Evolutionary conservation across 2,113 vertebrate genomes (phyloP), one percentile per base, ranked within the genome.

Genomic region (Marmota flaviventris): DNA sequence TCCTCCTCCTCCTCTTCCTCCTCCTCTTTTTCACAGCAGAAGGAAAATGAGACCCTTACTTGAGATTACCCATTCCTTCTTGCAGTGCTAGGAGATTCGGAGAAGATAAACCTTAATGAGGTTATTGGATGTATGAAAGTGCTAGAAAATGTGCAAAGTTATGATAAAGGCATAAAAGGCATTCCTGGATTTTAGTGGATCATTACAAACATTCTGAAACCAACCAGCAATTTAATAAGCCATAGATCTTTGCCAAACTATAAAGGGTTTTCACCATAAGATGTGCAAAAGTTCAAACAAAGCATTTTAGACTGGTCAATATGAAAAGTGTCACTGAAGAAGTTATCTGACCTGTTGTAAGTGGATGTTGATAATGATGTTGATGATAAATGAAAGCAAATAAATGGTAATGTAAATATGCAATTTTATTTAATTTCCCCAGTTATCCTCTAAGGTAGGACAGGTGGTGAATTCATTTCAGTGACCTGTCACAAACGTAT

Each of bases 401-500:
- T 70, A 65, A 69, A 42, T 45, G 17, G 27, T 39, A 86, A 34
- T 56, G 45, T 11, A 69, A 70, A 79, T 70, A n/a, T 29, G 1
- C 58, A 70, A n/a, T 37, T 79, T 85, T 67, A 70, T 81, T 61
- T 84, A n/a, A 61, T 70, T 84, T 84, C 7, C 34, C 9, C 27
- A 79, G 37, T 69, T 3, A 37, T 17, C 24, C 27, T 87, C 27
- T 29, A 11, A 53, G 16, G 7, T 53, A 39, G n/a, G 81, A 37
- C 25, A 85, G 32, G 12, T 5, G 29, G 42, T 61, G 27, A 12
- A 24, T 27, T 58, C 13, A 61, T 69, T 85, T 42, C 27, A 61
- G 13, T 63, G 51, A 76, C 12, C 29, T n/a, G 10, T 86, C 87
- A 88, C 91, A 92, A 29, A 79, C 2, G 96, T 96, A 87, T 87